These are phyloP conservation scores for Microctonus hyperodae DNA, from an alignment of 2,888 invertebrate species.

Conservation along the genomic window DNA sequence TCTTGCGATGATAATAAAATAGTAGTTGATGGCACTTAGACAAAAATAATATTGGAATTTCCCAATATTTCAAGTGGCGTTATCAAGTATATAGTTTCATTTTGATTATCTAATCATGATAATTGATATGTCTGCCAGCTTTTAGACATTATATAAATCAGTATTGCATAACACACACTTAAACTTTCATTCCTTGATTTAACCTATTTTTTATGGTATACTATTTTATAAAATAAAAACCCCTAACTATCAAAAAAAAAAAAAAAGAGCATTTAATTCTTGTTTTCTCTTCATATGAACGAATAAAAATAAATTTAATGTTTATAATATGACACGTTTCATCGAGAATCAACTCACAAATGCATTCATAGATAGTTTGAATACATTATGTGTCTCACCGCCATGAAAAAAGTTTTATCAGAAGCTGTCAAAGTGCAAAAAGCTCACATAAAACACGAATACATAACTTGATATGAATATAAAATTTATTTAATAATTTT, in stretches of 20 bases:
- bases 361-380: neutral
- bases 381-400: neutral
- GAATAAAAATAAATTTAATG: too few relatives aligned
- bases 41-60: neutral
- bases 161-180: too few relatives aligned
- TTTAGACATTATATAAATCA: too few relatives aligned
- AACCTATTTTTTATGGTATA: neutral
- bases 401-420: neutral
- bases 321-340: neutral
- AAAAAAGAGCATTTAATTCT: too few relatives aligned
- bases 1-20: too few relatives aligned
- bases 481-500: too few relatives aligned
- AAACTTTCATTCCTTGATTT: neutral
- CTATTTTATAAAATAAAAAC: neutral
- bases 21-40: neutral
- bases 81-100: neutral
- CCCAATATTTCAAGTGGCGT: conserved; percentile 3
- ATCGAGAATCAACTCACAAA: neutral
- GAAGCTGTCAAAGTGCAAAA: neutral
- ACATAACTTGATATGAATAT: too few relatives aligned
- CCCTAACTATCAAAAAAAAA: too few relatives aligned
- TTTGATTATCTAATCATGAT: too few relatives aligned
- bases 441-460: too few relatives aligned
- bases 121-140: too few relatives aligned
- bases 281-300: too few relatives aligned